Base-by-base conservation (phyloP, 2,888 invertebrate genomes). In the Pomacea canaliculata region DNA sequence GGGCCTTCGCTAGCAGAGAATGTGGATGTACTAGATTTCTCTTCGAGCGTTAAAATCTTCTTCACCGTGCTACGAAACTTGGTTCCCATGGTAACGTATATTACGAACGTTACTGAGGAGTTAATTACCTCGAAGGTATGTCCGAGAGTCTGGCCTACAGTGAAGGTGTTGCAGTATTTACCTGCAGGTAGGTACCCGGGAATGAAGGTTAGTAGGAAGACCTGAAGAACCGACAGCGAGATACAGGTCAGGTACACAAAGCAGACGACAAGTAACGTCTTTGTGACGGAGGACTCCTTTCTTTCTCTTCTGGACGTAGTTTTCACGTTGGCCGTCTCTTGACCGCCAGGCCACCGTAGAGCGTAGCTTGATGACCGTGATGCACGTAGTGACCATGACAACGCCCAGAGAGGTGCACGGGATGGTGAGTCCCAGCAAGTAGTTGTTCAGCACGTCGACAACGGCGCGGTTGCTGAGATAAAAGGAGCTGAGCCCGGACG, bases 41-140 rank as follows among this genome's bases (percentile, higher is more conserved):
- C 16, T 51, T 51, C 51, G 16, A 16, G 10, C 51, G 5, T 16
- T 5, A 51, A 51, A 13, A 51, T 51, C 16, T 51, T 16, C 51
- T 51, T 51, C 16, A 51, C 51, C 10, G 51, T 51, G 10, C 12
- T 51, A 51, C 51, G 51, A 7, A 51, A 51, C 16, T 51, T 51
- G n/a, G 74, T 60, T 0, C 74, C 74, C 74, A 74, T 74, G 49
- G 69, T n/a, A 49, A 49, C 48, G 69, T 74, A 74, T 37, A 74
- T 51, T 68, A 74, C 2, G 46, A 74, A 74, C 19, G 62, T 74
- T 48, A 69, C 13, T 23, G 74, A 68, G 16, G 74, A 74, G 69
- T 74, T 74, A 62, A 69, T 69, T 49, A 74, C 69, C 62, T 74
- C 74, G 37, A 69, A 74, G 23, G 49, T 16, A 68, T 74, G 74